Evolutionary conservation across 1,140 invertebrate genomes (phyloP), one percentile per base, ranked within the genome.

Genomic region (Venustaconcha ellipsiformis): DNA sequence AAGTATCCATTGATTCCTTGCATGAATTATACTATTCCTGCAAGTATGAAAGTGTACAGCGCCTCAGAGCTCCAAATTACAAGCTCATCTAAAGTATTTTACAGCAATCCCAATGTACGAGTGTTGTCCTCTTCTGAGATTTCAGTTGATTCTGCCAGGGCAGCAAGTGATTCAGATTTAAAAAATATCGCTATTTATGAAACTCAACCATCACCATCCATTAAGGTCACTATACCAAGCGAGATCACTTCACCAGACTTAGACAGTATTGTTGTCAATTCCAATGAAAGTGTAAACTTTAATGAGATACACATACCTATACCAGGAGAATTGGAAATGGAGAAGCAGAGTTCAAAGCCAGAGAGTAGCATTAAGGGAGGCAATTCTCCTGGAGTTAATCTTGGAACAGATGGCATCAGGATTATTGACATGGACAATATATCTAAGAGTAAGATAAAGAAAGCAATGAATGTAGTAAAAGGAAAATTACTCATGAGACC

Each of bases 21-120:
- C 78, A 82, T 87, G 79, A 84, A 87, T 62, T 77, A 85, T 58
- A 85, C 83, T 13, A 84, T 88, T 56, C 87, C 87, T n/a, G 79
- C 84, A 64, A 86, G 81, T 62, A 86, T 88, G 85, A 82, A 82
- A 23, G 85, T 88, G n/a, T 85, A 84, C 70, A 84, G 84, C 78
- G 83, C 84, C 15, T 78, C 78, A 1, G 82, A 86, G 37, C 63
- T 87, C 5, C 66, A 83, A 58, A 72, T 86, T 48, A 80, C 80
- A 23, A 80, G 78, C 30, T 75, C 74, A 48, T 37, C 69, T 18
- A 70, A 83, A 55, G 70, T 78, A 11, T 86, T 84, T 58, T 80
- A 79, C 57, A 84, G 82, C 30, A 79, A 80, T 70, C 82, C 84
- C 13, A 76, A 82, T 70, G 73, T 85, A 14, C 77, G 80, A 67